Percentiles rank a stretch among this genome's conserved stretches.
Conservation (phyloP, 2,113 vertebrate genomes). For the Saguinus midas region DNA sequence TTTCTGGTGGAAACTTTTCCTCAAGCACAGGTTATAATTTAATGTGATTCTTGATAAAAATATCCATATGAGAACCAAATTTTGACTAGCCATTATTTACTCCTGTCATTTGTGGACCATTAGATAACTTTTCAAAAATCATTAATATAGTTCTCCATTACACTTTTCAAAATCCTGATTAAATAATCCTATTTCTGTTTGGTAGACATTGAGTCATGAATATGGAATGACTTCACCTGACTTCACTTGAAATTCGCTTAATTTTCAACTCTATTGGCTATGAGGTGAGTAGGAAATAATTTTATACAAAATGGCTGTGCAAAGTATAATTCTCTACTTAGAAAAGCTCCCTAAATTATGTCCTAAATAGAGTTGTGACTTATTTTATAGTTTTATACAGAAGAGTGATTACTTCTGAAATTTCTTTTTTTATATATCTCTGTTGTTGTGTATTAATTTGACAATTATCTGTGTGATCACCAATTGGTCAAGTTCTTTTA, state of each 20-base stretch:
- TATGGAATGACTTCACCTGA: constrained; percentile 63
- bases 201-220: constrained; percentile 59
- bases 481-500: neutral
- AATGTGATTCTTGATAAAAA: constrained; percentile 25
- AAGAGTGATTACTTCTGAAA: neutral
- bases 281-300: constrained; percentile 40
- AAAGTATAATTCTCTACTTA: neutral
- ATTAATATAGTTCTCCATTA: constrained; percentile 65
- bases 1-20: neutral
- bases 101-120: constrained; percentile 2
- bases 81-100: constrained; percentile 61
- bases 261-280: constrained; percentile 59
- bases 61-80: neutral
- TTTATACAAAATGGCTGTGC: neutral
- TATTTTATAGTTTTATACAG: neutral
- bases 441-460: neutral
- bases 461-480: neutral
- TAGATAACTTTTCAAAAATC: constrained; percentile 59
- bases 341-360: neutral
- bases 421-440: neutral
- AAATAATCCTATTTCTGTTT: constrained; percentile 70
- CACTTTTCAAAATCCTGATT: constrained; percentile 51
- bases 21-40: constrained; percentile 50
- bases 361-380: neutral
- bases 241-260: constrained; percentile 65